Evolutionary conservation across 2,888 invertebrate species (phyloP).

Genomic region (Tolmerus cingulatus): DNA sequence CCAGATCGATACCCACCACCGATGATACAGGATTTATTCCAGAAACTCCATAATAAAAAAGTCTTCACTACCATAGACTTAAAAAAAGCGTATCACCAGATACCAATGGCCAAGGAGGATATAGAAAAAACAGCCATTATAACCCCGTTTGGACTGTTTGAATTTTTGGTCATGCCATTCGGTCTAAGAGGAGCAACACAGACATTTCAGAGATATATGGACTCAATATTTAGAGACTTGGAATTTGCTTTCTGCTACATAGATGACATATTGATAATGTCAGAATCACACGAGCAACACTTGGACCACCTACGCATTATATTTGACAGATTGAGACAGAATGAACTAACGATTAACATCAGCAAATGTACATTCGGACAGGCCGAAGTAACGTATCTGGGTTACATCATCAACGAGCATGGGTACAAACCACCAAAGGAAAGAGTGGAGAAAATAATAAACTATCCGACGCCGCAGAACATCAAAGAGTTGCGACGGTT

Average conservation of each 20-base stretch:
- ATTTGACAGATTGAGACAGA: too few species aligned
- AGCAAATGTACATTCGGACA: not conserved
- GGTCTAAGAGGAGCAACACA: not conserved
- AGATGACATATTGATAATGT: not conserved
- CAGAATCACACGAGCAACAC: not conserved
- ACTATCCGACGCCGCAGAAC: not conserved
- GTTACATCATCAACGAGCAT: not conserved
- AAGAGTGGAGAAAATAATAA: too few species aligned
- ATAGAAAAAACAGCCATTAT: too few species aligned
- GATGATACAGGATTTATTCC: too few species aligned
- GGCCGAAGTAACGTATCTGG: not conserved
- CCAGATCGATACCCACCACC: too few species aligned
- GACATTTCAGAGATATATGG: not conserved
- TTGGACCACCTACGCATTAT: too few species aligned
- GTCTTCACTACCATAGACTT: too few species aligned
- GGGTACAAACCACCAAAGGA: too few species aligned
- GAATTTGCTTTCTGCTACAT: not conserved
- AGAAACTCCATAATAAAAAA: too few species aligned
- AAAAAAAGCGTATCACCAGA: too few species aligned
- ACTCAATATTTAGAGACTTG: not conserved
- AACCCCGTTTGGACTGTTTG: not conserved
- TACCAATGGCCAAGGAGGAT: too few species aligned
- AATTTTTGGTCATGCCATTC: not conserved
- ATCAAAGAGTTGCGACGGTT: not conserved
- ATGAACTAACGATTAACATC: not conserved